phyloP scores from a whole-genome alignment of 2,888 invertebrate species.

The Drosophila yooni region DNA sequence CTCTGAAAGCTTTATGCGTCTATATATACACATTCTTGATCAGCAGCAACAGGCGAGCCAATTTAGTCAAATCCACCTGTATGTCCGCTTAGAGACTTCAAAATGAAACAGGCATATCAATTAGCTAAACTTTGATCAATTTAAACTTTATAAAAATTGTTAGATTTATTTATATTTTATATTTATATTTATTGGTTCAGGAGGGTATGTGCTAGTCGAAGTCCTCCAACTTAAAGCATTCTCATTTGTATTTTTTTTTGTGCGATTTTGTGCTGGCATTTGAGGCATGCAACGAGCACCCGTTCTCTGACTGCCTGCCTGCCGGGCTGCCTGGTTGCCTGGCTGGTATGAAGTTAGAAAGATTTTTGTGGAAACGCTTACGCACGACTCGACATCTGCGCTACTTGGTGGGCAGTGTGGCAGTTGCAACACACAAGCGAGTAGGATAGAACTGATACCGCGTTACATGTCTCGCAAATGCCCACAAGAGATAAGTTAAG shows the following conservation, averaged over 20 bases:
- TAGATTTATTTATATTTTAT: neutral
- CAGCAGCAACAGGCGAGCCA: neutral
- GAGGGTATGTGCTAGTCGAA: neutral
- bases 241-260: constrained; percentile 31
- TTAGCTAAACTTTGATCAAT: neutral
- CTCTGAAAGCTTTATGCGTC: neutral
- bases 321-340: neutral
- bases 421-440: constrained; percentile 8
- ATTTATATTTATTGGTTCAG: neutral
- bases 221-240: neutral
- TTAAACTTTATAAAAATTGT: neutral
- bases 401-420: constrained; percentile 49
- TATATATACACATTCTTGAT: neutral
- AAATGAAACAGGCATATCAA: too few species aligned
- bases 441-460: constrained; percentile 49
- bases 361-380: constrained; percentile 29
- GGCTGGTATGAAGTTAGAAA: constrained; percentile 35
- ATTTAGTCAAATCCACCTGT: too few species aligned
- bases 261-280: constrained; percentile 66
- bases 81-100: too few species aligned
- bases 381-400: constrained; percentile 39
- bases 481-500: constrained; percentile 42
- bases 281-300: constrained; percentile 53
- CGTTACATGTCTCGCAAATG: constrained; percentile 47
- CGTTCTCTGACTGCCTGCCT: constrained; percentile 14